Conservation (phyloP, 2,888 invertebrate species). For the Dryococelus australis region DNA sequence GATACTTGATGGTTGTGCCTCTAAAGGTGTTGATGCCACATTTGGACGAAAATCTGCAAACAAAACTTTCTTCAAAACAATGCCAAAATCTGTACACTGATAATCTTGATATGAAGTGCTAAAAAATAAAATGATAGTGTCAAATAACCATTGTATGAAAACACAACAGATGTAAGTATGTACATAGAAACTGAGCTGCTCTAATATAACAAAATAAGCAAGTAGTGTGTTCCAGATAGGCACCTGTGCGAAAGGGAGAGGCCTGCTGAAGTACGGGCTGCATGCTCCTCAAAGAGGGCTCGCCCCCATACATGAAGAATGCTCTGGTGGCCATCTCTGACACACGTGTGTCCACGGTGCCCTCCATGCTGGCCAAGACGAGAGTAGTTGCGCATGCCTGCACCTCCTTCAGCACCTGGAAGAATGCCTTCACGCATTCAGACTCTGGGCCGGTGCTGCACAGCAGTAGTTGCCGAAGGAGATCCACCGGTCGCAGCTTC, state of each 20-base stretch:
- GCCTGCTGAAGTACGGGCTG: neutral
- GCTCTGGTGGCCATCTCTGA: slow-evolving; percentile 91
- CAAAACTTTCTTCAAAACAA: neutral
- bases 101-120: no score
- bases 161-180: no score
- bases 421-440: slow-evolving; percentile 84
- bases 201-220: no score
- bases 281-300: slow-evolving; percentile 60
- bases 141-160: no score
- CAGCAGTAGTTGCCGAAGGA: slow-evolving; percentile 80
- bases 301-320: slow-evolving; percentile 91
- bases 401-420: slow-evolving; percentile 80
- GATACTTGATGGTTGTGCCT: neutral
- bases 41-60: slow-evolving; percentile 45
- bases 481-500: slow-evolving; percentile 87
- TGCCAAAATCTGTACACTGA: no score
- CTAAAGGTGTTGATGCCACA: slow-evolving; percentile 44
- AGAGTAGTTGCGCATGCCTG: slow-evolving; percentile 92
- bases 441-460: slow-evolving; percentile 88
- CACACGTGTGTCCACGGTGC: slow-evolving; percentile 68
- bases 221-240: neutral
- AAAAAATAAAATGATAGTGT: no score
- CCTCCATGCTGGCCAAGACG: slow-evolving; percentile 80
- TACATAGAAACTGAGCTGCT: no score
- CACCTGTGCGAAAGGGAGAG: neutral